A percentile compares a stretch with the other conserved stretches of the same genome.
phyloP scores from a whole-genome alignment of 35 echinoderm and acorn worm genomes.

The Ophioderma brevispina region DNA sequence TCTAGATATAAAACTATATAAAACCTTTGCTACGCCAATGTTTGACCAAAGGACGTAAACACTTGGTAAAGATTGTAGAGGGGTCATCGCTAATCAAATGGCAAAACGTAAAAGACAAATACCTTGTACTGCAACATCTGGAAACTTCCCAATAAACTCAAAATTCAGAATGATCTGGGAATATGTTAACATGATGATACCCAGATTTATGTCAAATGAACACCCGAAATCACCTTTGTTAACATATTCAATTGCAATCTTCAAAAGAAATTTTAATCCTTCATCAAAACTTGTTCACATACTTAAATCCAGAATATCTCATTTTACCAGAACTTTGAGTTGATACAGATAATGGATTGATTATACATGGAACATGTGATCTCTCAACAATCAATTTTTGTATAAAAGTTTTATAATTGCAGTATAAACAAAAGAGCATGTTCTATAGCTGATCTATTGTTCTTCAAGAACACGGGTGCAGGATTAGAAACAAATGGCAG shows the following conservation, averaged over 20 bases:
- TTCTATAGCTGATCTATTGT: neutral
- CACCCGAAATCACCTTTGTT: conserved; percentile 41
- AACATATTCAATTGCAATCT: conserved; percentile 20
- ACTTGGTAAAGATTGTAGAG: conserved; percentile 47
- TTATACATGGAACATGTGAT: neutral
- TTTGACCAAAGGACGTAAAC: conserved; percentile 22
- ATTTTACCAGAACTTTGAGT: conserved; percentile 40
- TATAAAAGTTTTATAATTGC: neutral
- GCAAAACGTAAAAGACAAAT: conserved; percentile 44
- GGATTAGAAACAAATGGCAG: neutral
- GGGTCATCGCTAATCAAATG: conserved; percentile 28
- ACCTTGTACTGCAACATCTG: conserved; percentile 7
- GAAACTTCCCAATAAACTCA: conserved; percentile 45
- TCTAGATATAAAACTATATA: conserved; percentile 47
- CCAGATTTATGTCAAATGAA: conserved; percentile 46
- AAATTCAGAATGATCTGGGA: conserved; percentile 10
- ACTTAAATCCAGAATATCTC: conserved; percentile 48
- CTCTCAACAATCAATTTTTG: neutral
- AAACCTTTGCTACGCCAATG: conserved; percentile 38
- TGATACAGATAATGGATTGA: conserved; percentile 37
- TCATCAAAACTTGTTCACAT: conserved; percentile 43
- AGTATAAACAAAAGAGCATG: neutral
- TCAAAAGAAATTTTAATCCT: conserved; percentile 35
- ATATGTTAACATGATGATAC: conserved; percentile 53
- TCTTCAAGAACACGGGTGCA: neutral